These are phyloP conservation scores for Alexandromys fortis DNA, from an alignment of 2,113 vertebrate species.

Conservation along the genomic window DNA sequence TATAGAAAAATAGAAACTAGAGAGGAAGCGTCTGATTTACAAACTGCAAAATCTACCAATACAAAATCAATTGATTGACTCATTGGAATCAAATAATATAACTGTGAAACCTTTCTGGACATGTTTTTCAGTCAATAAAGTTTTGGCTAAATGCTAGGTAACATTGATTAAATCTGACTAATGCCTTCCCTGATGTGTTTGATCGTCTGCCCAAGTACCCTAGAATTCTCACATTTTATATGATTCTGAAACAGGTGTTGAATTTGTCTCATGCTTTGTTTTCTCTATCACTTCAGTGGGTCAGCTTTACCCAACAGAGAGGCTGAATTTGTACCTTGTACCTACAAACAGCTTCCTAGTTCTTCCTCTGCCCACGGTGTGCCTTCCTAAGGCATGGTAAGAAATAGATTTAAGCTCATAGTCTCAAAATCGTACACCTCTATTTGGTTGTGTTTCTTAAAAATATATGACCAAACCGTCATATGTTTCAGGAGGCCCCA, in stretches of 20 bases:
- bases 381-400: background rate
- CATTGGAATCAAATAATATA: background rate
- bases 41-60: background rate
- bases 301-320: background rate
- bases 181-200: background rate
- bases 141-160: background rate
- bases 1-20: slow-evolving; percentile 3
- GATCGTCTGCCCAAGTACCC: too few species aligned
- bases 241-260: background rate
- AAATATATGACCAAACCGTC: background rate
- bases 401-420: background rate
- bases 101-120: background rate
- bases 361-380: background rate
- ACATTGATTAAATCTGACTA: background rate
- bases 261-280: background rate
- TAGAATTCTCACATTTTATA: background rate
- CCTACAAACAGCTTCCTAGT: background rate
- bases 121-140: background rate
- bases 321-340: background rate
- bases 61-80: background rate
- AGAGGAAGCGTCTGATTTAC: background rate
- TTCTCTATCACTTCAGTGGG: background rate
- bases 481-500: background rate
- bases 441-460: background rate
- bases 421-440: background rate